Conservation (phyloP, 2,888 invertebrate genomes). For the Lithosia quadra region DNA sequence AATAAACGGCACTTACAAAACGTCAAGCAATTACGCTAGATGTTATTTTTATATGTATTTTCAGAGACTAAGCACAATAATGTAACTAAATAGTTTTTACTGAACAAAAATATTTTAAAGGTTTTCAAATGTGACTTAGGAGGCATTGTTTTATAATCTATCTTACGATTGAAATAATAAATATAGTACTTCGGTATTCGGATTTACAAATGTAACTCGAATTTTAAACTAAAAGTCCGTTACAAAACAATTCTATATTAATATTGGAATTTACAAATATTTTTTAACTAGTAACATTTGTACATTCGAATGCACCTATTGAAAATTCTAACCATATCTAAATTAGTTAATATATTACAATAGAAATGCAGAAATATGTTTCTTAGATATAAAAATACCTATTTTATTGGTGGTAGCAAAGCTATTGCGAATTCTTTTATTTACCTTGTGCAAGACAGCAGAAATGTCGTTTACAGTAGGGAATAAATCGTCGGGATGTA, state of each 20-base stretch:
- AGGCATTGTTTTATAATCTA: constrained; percentile 47
- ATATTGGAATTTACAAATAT: constrained; percentile 5
- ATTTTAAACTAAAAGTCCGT: constrained; percentile 5
- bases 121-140: constrained; percentile 50
- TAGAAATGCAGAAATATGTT: constrained; percentile 45
- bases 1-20: too few species aligned
- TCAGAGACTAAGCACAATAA: constrained; percentile 34
- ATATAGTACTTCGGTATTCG: constrained; percentile 28
- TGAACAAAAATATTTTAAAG: constrained; percentile 54
- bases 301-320: constrained; percentile 41
- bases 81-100: constrained; percentile 56
- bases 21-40: too few species aligned
- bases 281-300: constrained; percentile 40
- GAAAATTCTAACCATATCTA: constrained; percentile 55
- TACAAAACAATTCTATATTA: constrained; percentile 8
- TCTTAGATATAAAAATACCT: constrained; percentile 45
- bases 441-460: constrained; percentile 41
- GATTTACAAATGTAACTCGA: constrained; percentile 26
- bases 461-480: constrained; percentile 13
- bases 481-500: constrained; percentile 16
- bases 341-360: constrained; percentile 50
- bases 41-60: constrained; percentile 35
- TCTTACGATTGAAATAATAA: constrained; percentile 45
- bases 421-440: constrained; percentile 42
- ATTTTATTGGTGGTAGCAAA: constrained; percentile 54